Percentiles rank a stretch among this genome's conserved stretches.
Conservation (phyloP, 2,113 vertebrate genomes). For the Cyanoliseus patagonus region DNA sequence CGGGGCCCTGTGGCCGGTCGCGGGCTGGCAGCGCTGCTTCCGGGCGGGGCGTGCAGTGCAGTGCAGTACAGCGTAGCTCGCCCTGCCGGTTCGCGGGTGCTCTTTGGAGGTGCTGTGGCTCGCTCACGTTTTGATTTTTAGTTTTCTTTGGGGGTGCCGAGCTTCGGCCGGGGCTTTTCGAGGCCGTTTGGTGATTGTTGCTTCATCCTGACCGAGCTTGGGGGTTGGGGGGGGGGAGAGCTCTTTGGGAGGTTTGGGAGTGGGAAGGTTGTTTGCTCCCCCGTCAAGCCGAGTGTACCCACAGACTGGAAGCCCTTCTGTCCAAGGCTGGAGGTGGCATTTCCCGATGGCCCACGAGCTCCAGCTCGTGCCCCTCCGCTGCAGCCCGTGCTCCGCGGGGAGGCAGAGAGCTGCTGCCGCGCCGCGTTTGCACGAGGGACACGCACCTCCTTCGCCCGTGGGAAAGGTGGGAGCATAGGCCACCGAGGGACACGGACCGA, state of each 20-base stretch:
- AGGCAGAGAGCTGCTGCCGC: neutral
- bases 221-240: neutral
- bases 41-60: neutral
- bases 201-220: neutral
- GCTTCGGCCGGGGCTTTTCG: neutral
- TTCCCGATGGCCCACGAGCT: neutral
- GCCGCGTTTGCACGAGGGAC: neutral
- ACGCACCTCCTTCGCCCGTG: neutral
- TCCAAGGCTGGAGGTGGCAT: neutral
- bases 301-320: neutral
- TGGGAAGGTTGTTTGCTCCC: neutral
- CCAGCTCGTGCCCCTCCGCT: neutral
- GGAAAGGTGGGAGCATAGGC: neutral
- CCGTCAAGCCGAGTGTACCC: neutral
- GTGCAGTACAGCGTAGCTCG: neutral
- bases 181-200: neutral
- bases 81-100: neutral
- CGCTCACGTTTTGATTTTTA: neutral
- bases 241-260: neutral
- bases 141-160: neutral
- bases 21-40: neutral
- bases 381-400: neutral
- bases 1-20: neutral
- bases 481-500: neutral
- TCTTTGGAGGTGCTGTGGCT: neutral